These are phyloP conservation scores for Spilogale gracilis DNA, from an alignment of 2,113 vertebrate genomes.

Conservation along the genomic window DNA sequence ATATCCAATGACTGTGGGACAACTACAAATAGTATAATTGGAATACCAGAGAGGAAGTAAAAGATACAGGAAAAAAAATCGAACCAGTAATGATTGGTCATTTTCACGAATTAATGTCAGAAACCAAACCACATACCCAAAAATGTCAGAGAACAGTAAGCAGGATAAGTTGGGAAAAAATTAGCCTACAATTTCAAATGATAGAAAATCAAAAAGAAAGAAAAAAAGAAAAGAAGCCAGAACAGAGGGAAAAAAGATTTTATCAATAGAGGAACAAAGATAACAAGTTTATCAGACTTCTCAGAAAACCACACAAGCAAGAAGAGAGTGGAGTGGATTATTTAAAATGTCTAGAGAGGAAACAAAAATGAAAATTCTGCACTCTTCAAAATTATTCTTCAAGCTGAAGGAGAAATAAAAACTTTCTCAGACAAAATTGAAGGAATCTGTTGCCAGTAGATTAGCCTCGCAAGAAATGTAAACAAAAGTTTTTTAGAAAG, in stretches of 20 bases:
- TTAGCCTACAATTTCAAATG: background rate
- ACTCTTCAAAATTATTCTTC: background rate
- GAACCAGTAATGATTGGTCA: background rate
- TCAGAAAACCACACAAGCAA: background rate
- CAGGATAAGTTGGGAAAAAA: background rate
- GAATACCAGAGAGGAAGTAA: background rate
- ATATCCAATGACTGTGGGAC: background rate
- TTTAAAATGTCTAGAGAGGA: background rate
- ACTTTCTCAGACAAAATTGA: background rate
- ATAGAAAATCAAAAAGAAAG: background rate
- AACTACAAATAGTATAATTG: background rate
- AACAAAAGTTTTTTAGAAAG: background rate
- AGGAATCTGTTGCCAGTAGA: background rate
- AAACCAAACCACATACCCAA: background rate
- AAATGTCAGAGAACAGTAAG: background rate
- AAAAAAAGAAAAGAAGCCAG: background rate
- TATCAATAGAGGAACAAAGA: background rate
- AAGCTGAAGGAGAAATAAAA: background rate
- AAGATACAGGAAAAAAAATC: background rate
- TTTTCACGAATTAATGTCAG: background rate
- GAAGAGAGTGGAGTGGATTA: background rate
- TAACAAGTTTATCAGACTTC: background rate
- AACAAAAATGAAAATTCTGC: background rate
- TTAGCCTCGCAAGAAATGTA: background rate
- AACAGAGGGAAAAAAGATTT: background rate